Evolutionary conservation across 2,888 invertebrate species (phyloP), one percentile per base, ranked within the genome.

Genomic region (Diabrotica balteata): DNA sequence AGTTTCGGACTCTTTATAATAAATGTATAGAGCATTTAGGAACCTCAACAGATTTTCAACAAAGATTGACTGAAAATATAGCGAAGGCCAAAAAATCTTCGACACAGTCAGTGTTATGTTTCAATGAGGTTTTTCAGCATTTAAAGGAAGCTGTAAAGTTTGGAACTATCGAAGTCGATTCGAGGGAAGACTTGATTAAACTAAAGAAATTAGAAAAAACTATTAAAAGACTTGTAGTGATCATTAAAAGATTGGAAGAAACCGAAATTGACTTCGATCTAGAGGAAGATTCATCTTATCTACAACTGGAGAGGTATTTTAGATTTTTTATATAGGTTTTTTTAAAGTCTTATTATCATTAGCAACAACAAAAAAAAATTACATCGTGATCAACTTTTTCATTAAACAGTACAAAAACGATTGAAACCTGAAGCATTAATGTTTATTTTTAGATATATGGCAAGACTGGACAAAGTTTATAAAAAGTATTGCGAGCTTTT

Each of bases 191-290:
- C 57, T 49, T 72, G 22, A 59, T 59, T 8, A 77, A 74, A 66
- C 67, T 78, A 9, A 78, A 77, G 53, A 79, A 75, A 59, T 64
- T 81, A 7, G 88, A 89, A 77, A 87, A 87, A 69, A 87, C 88
- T 0, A 84, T 93, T 60, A 86, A 88, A 80, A 86, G 88, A 73
- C 85, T 93, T 22, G 86, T 89, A 61, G 86, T 87, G 76, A 88
- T 88, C 69, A 93, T 95, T 60, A 88, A 88, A 73, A 85, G 88
- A 71, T 81, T 93, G 7, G 92, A 93, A 77, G 87, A 87, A 59
- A 84, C 87, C 59, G 92, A 94, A 76, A 88, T 94, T 2, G 89
- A 93, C 72, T 90, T 91, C 80, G 90, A 91, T 77, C 90, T 76
- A 53, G 80, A 91, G 73, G 93, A 93, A 44, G 87, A 92, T 80